A percentile compares a stretch with the other conserved stretches of the same genome.
phyloP scores from a whole-genome alignment of 1,140 invertebrate genomes.

The Drosophila jambulina region DNA sequence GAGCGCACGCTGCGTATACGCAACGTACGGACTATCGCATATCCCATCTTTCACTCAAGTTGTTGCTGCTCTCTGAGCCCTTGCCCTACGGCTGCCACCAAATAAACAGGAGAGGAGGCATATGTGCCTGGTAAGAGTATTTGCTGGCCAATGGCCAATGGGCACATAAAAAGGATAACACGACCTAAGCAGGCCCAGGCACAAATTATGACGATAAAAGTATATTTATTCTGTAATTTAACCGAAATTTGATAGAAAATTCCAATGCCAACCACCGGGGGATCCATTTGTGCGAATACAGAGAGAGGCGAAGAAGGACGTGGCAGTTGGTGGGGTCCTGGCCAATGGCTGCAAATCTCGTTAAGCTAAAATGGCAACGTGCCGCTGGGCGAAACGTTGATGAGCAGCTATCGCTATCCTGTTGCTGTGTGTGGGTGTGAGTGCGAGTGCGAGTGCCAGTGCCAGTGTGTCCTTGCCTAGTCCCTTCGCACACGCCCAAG shows the following conservation, averaged over 20 bases:
- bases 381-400: slow-evolving; percentile 69
- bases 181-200: slow-evolving; percentile 45
- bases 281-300: slow-evolving; percentile 23
- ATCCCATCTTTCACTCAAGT: slow-evolving; percentile 53
- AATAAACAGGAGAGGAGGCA: slow-evolving; percentile 27
- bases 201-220: slow-evolving; percentile 81
- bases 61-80: slow-evolving; percentile 3
- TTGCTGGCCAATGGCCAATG: slow-evolving; percentile 5
- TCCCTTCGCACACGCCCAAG: slow-evolving; percentile 64
- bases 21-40: slow-evolving; percentile 38
- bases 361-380: slow-evolving; percentile 82
- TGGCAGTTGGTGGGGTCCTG: slow-evolving; percentile 8
- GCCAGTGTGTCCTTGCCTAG: slow-evolving; percentile 45
- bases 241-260: slow-evolving; percentile 81
- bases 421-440: slow-evolving; percentile 8
- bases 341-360: slow-evolving; percentile 77
- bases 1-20: slow-evolving; percentile 55
- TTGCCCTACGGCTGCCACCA: slow-evolving; percentile 6
- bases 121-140: slow-evolving; percentile 30
- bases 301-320: background rate
- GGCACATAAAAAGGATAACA: slow-evolving; percentile 64
- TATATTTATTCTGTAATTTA: slow-evolving; percentile 81
- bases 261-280: slow-evolving; percentile 62
- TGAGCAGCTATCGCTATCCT: slow-evolving; percentile 60
- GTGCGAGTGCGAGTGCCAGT: background rate